phyloP scores from a whole-genome alignment of 2,797 vertebrate species.

The Lepus oiostolus region DNA sequence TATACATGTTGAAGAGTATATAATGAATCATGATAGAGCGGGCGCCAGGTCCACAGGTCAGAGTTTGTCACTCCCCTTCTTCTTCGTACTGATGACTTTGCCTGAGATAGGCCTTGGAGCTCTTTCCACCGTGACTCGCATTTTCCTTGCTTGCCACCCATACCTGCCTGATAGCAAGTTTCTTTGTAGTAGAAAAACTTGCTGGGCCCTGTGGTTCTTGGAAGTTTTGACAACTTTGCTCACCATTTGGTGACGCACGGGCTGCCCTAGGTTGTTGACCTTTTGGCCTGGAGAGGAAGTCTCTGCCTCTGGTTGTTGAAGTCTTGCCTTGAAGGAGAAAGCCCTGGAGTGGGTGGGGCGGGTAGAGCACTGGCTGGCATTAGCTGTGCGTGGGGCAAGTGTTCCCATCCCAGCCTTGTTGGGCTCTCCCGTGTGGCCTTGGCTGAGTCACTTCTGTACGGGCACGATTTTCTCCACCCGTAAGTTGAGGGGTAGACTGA shows the following conservation, averaged over 20 bases:
- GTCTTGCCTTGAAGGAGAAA: conserved; percentile 61
- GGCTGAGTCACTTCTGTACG: conserved; percentile 46
- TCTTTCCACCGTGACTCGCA: neutral
- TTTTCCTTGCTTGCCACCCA: neutral
- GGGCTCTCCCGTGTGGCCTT: conserved; percentile 30
- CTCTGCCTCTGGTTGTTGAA: conserved; percentile 34
- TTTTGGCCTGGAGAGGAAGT: conserved; percentile 72
- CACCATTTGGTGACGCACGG: neutral
- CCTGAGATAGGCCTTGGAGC: neutral
- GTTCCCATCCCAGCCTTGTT: neutral
- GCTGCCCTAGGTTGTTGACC: conserved; percentile 42
- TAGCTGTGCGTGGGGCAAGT: neutral
- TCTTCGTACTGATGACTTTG: conserved; percentile 30
- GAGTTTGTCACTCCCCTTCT: neutral
- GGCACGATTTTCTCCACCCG: conserved; percentile 26
- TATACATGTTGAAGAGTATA: neutral
- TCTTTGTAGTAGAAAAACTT: neutral
- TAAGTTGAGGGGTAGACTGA: neutral
- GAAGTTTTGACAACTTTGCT: conserved; percentile 58
- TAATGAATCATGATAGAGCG: neutral
- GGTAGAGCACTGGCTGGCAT: neutral
- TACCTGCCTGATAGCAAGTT: neutral
- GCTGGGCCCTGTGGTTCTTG: neutral
- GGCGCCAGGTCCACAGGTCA: neutral
- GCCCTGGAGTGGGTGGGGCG: neutral